These are phyloP conservation scores for Molossus molossus DNA, from an alignment of 2,797 vertebrate genomes.

Conservation along the genomic window DNA sequence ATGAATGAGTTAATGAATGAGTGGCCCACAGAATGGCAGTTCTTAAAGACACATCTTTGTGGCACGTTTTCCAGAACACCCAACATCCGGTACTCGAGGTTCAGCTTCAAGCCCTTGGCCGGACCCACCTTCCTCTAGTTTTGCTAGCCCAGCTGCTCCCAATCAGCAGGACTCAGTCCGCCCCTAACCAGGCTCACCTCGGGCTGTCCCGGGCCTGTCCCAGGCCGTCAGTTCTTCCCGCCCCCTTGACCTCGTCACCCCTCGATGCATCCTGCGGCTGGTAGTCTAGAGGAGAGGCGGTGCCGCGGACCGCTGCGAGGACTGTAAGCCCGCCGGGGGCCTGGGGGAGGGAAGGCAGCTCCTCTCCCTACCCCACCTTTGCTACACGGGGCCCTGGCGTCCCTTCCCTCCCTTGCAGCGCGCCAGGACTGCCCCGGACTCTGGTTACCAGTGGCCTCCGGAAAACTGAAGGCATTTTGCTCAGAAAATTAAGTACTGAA, in stretches of 20 bases:
- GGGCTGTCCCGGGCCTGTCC: background rate
- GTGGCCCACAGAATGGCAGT: background rate
- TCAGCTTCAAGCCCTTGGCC: background rate
- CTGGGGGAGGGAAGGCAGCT: background rate
- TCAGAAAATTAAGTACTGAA: background rate
- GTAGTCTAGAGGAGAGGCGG: conserved; percentile 19
- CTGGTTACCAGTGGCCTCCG: background rate
- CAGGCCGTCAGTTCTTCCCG: background rate
- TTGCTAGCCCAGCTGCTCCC: background rate
- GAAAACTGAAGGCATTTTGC: background rate
- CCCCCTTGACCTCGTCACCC: background rate
- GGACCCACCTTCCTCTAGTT: fast-evolving
- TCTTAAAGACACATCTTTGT: conserved; percentile 32
- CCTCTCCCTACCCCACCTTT: background rate
- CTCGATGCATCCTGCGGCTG: background rate
- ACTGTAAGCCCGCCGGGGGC: fast-evolving
- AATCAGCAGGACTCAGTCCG: background rate
- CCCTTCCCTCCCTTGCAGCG: background rate
- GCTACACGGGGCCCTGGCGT: background rate
- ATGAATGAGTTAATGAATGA: conserved; percentile 7
- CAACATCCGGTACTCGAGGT: background rate
- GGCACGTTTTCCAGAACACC: background rate
- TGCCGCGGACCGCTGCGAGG: fast-evolving
- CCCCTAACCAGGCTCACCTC: fast-evolving
- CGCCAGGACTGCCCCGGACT: background rate